phyloP scores from a whole-genome alignment of 2,113 vertebrate species.

The Capreolus pygargus region DNA sequence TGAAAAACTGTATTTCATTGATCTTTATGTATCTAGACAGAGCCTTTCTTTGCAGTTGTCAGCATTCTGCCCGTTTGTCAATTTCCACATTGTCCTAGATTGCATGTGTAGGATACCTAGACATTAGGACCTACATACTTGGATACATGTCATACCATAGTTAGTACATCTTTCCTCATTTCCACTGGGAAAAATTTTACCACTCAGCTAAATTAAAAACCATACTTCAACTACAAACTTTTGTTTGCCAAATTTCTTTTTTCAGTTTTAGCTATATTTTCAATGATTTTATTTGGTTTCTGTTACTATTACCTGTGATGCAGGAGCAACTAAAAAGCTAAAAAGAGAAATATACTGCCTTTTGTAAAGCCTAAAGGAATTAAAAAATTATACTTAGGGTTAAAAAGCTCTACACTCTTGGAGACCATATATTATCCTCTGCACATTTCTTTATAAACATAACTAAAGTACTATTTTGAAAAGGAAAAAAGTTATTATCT shows the following conservation, averaged over 20 bases:
- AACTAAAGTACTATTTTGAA: conserved; percentile 35
- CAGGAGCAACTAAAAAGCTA: not conserved
- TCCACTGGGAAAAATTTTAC: not conserved
- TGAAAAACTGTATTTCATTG: not conserved
- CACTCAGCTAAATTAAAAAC: not conserved
- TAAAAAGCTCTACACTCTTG: conserved; percentile 26
- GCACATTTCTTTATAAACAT: conserved; percentile 40
- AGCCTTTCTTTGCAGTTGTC: not conserved
- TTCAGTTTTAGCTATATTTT: not conserved
- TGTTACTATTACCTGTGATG: conserved; percentile 1
- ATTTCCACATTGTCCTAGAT: not conserved
- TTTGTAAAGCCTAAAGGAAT: not conserved
- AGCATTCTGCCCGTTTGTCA: not conserved
- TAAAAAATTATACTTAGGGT: not conserved
- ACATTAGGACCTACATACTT: not conserved
- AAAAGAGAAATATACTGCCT: not conserved
- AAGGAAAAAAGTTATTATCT: conserved; percentile 27
- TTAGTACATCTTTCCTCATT: not conserved
- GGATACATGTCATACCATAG: not conserved
- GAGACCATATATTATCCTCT: not conserved
- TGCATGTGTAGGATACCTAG: not conserved
- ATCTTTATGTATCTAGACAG: not conserved
- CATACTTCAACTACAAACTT: not conserved
- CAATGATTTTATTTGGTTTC: not conserved
- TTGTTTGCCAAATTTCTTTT: not conserved